Base-by-base conservation (phyloP, 2,113 vertebrate species). In the Brevimyrus niger region DNA sequence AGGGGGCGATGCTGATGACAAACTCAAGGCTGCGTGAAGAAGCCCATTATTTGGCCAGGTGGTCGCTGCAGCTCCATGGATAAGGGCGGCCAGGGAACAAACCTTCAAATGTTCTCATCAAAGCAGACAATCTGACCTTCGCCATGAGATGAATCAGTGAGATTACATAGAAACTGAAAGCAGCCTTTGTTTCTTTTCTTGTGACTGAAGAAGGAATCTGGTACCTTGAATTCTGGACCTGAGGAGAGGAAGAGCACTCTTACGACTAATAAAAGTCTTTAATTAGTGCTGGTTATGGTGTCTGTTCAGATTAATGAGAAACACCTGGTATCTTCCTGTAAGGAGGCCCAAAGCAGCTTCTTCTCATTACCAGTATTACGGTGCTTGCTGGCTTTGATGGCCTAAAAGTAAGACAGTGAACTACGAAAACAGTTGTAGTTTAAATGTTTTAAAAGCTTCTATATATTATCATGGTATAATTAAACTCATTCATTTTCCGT, bases 281-380 rank as follows among this genome's bases (percentile, higher is more conserved):
- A 83, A 89, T 89, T 82, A 82, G 73, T 17, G 31, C 6, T 50
- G 73, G 73, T 55, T 53, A 82, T 51, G 31, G 73, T 76, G 83
- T 17, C 90, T 86, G 83, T 27, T 69, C 23, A 88, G 58, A 88
- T 69, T 85, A 85, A 90, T 90, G 90, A 88, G 87, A 88, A 90
- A 53, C 90, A 90, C 87, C 87, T 73, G 90, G 76, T 15, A 38
- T 19, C 51, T 55, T 82, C 15, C 87, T 42, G 58, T 76, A 42
- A 76, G 47, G 55, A 85, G 48, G 23, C 87, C 65, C 47, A 38
- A 35, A 38, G 50, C 31, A 82, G 46, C 85, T 42, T 55, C 50
- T 15, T 55, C 85, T 38, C 50, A 87, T 87, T 87, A 87, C 85
- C 85, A 87, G 17, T 55, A 48, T 38, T 19, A 23, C 47, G 7